Evolutionary conservation across 2,113 vertebrate species (phyloP).

Genomic region (Odontophorus gujanensis): DNA sequence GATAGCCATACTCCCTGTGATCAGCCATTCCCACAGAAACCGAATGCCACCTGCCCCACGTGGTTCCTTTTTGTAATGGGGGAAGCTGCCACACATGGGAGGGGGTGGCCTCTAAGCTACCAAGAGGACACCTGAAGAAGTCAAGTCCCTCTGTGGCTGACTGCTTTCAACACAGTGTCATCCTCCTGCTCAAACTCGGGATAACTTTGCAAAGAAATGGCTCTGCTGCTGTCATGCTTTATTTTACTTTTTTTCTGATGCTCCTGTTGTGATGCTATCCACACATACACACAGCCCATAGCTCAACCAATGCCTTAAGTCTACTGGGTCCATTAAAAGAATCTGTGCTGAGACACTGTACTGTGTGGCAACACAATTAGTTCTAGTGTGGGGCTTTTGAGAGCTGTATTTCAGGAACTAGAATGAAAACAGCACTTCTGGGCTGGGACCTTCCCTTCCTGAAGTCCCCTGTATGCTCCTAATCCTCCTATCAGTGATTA

Average conservation of each 20-base stretch:
- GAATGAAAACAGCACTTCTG: neutral
- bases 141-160: neutral
- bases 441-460: neutral
- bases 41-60: neutral
- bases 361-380: rapidly evolving
- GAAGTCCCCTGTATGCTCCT: neutral
- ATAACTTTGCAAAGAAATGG: neutral
- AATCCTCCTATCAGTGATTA: slow-evolving; percentile 38
- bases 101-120: neutral
- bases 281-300: rapidly evolving
- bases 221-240: neutral
- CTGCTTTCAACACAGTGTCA: neutral
- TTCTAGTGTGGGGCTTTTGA: neutral
- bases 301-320: neutral
- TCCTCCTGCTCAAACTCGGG: neutral
- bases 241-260: neutral
- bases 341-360: neutral
- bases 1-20: neutral
- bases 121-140: neutral
- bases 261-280: neutral
- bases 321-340: neutral
- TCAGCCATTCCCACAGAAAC: neutral
- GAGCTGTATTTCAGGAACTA: neutral
- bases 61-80: neutral
- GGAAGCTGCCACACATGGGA: neutral